Base-by-base conservation (phyloP, 2,113 vertebrate species). In the Nipponia nippon region DNA sequence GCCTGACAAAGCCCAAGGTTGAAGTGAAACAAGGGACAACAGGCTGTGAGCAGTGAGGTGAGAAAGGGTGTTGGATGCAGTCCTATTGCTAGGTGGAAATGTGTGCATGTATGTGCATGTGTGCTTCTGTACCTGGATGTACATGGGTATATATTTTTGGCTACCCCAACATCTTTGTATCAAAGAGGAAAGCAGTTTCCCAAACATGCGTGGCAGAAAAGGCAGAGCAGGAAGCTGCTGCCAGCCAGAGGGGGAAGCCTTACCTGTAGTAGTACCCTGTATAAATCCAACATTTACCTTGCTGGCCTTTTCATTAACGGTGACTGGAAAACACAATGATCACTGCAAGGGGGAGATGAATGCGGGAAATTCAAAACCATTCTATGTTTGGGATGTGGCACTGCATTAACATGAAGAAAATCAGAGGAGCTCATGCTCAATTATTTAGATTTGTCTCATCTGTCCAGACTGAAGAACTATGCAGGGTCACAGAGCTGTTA, bases 361-460 rank as follows among this genome's bases (percentile, higher is more conserved):
- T 13, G 29, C 1, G 7, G n/a, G 15, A 77, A 92, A 47, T 70
- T 90, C 71, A 88, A 83, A 94, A 77, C 21, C 6, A 15, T 62
- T 77, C 70, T 13, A 2, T 65, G 53, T 36, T 96, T 78, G 62
- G 90, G 59, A 73, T 88, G 27, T 55, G 63, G 50, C 78, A 77
- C 16, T 58, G 63, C 82, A 73, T 52, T 88, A 55, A 89, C 46
- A 38, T 66, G 62, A 73, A 66, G 50, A n/a, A 93, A 89, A 79
- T 50, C 79, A 70, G 52, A 93, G 69, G 42, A 76, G 22, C 23
- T 94, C 50, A 73, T 42, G 50, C 63, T 94, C 59, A 86, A 27
- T 94, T 91, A 88, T 83, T 95, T 85, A 92, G 26, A 87, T 83
- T 82, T 94, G 73, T 78, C 90, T 96, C 62, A 88, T 83, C 75